These are phyloP conservation scores for Copsychus sechellarum DNA, from an alignment of 2,113 vertebrate species.

Conservation along the genomic window DNA sequence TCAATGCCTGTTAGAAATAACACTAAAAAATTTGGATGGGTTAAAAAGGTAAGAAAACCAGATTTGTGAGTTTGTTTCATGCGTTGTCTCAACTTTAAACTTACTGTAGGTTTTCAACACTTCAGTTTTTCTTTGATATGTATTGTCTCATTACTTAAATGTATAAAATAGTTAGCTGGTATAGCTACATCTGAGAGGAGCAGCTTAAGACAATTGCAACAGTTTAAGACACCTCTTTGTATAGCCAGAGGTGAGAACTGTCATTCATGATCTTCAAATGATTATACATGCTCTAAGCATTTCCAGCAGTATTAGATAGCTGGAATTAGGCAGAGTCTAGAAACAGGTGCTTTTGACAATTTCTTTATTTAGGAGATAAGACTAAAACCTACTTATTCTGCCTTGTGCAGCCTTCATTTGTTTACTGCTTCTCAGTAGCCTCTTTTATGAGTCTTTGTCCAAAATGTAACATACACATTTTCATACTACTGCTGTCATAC, in stretches of 20 bases:
- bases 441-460: neutral
- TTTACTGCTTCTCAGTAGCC: neutral
- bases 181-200: neutral
- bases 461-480: neutral
- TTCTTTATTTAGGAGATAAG: neutral
- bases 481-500: neutral
- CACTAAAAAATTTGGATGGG: constrained; percentile 98
- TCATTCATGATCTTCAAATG: neutral
- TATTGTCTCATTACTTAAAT: neutral
- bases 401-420: neutral
- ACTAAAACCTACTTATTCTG: neutral
- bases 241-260: neutral
- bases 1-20: constrained; percentile 95
- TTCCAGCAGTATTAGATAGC: neutral
- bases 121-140: neutral
- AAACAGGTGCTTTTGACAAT: neutral
- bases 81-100: neutral
- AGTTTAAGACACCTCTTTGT: neutral
- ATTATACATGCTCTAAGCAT: neutral
- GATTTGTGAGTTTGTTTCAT: neutral
- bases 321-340: neutral
- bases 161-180: neutral
- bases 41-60: constrained; percentile 85
- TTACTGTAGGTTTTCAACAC: neutral
- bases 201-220: neutral